A percentile compares a stretch with the other conserved stretches of the same genome.
Evolutionary conservation across 2,888 invertebrate genomes (phyloP).

Genomic region (Orthosia gothica): DNA sequence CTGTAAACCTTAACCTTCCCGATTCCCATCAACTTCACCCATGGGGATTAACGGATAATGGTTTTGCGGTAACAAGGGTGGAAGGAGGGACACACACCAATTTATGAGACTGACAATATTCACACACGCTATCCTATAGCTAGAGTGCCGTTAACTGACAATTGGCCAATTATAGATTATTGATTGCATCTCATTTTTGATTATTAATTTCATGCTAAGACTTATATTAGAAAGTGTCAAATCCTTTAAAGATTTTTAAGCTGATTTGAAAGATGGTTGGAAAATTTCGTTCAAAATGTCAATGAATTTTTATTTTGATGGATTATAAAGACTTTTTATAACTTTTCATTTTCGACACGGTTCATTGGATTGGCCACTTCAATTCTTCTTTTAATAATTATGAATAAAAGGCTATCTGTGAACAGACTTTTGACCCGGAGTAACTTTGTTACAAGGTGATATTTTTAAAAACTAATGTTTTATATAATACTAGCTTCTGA

Average conservation of each 20-base stretch:
- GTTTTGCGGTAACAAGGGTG: conserved; percentile 36
- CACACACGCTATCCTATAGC: neutral
- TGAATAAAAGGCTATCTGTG: neutral
- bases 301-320: conserved; percentile 38
- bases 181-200: neutral
- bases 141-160: too few relatives aligned
- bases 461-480: neutral
- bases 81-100: conserved; percentile 29
- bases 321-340: conserved; percentile 31
- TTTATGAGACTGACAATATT: conserved; percentile 46
- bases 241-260: conserved; percentile 15
- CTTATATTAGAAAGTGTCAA: conserved; percentile 45
- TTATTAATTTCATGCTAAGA: conserved; percentile 29
- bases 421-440: neutral
- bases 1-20: conserved; percentile 30
- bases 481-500: too few relatives aligned
- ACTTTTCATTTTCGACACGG: conserved; percentile 20
- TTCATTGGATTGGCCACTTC: conserved; percentile 9
- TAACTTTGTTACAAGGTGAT: neutral
- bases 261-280: conserved; percentile 9
- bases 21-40: conserved; percentile 19
- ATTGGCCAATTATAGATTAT: too few relatives aligned
- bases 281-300: conserved; percentile 28
- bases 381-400: conserved; percentile 15
- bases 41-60: conserved; percentile 59